Percentiles rank a stretch among this genome's conserved stretches.
These are phyloP conservation scores for Leuciscus waleckii DNA, from an alignment of 2,797 vertebrate species.

Conservation along the genomic window DNA sequence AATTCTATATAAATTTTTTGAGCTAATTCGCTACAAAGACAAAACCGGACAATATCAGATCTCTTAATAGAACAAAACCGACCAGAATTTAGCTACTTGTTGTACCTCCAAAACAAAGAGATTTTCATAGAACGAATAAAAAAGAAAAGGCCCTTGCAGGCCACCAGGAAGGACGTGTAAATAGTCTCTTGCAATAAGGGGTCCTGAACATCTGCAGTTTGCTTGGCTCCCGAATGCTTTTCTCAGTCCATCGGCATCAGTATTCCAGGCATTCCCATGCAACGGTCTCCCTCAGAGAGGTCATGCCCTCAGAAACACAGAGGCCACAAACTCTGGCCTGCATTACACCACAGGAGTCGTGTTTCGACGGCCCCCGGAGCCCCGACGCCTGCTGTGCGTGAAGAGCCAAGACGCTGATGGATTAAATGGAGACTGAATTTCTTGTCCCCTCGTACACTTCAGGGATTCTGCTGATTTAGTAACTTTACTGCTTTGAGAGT, in stretches of 20 bases:
- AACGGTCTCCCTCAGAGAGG: slow-evolving; percentile 18
- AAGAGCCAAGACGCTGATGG: slow-evolving; percentile 2
- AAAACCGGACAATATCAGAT: too few relatives aligned
- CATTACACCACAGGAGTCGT: neutral
- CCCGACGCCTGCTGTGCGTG: neutral
- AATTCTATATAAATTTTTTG: too few relatives aligned
- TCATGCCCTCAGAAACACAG: slow-evolving; percentile 28
- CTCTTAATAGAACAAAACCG: neutral
- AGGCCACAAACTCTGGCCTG: slow-evolving; percentile 7
- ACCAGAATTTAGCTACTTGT: too few relatives aligned
- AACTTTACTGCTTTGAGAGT: neutral
- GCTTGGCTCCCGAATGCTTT: neutral
- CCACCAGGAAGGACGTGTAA: neutral
- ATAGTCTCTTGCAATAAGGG: slow-evolving; percentile 16
- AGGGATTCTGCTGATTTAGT: slow-evolving; percentile 4
- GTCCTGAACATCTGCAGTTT: slow-evolving; percentile 26
- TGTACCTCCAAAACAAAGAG: slow-evolving; percentile 15
- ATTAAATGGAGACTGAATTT: neutral
- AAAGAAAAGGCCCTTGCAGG: neutral
- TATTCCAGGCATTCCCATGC: slow-evolving; percentile 28
- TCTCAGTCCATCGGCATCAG: slow-evolving; percentile 31
- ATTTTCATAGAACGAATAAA: neutral
- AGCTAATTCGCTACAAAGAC: too few relatives aligned
- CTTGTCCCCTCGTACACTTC: neutral
- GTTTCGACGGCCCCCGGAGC: neutral